These are phyloP conservation scores for Trematocara macrostoma DNA, from an alignment of 2,113 vertebrate species.

Conservation along the genomic window DNA sequence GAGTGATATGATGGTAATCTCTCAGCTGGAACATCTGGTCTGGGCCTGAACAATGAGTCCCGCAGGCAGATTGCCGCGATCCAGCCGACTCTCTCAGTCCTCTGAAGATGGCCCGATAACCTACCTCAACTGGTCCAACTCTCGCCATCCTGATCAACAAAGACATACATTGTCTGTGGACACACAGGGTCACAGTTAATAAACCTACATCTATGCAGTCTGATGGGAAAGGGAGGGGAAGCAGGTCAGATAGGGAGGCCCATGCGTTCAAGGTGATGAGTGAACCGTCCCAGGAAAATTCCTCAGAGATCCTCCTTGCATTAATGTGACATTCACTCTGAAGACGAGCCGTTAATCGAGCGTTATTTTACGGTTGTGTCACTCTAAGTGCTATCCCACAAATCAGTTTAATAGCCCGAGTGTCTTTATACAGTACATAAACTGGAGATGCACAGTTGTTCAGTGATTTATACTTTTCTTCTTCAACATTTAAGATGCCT, in stretches of 20 bases:
- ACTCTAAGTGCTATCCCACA: neutral
- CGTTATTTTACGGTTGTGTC: conserved; percentile 1
- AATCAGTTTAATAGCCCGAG: neutral
- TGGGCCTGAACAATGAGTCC: conserved; percentile 19
- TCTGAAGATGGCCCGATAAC: conserved; percentile 40
- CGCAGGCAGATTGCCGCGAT: conserved; percentile 7
- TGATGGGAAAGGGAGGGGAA: neutral
- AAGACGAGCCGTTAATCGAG: conserved; percentile 9
- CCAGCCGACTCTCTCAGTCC: neutral
- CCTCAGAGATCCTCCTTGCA: conserved; percentile 4
- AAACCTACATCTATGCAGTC: conserved; percentile 10
- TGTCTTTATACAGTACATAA: neutral
- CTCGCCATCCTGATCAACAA: conserved; percentile 14
- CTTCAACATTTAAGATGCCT: neutral
- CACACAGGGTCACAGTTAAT: conserved; percentile 20
- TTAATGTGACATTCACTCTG: neutral
- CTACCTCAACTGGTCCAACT: neutral
- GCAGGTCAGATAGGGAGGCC: neutral
- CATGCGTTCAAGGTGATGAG: conserved; percentile 30
- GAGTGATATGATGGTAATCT: conserved; percentile 51
- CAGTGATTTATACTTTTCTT: neutral
- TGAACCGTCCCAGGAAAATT: conserved; percentile 1
- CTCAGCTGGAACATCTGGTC: conserved; percentile 56
- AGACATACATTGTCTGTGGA: conserved; percentile 36
- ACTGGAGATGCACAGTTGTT: neutral